These are phyloP conservation scores for Drosophila cardini DNA, from an alignment of 1,140 invertebrate genomes.

Conservation along the genomic window DNA sequence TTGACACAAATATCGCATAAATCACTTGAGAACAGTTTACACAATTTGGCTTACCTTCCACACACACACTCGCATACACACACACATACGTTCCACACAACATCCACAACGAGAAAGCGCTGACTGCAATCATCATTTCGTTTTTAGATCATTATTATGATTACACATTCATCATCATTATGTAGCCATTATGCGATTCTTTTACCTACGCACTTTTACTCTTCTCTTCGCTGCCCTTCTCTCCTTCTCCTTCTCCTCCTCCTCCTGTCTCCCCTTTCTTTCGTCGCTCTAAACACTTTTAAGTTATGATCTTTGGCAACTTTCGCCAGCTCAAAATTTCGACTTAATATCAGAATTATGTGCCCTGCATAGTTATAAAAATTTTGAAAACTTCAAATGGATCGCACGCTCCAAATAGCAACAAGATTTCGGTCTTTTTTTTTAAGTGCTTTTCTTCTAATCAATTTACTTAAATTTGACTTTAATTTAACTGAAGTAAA, in stretches of 20 bases:
- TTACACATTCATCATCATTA: slow-evolving; percentile 80
- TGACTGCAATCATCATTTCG: slow-evolving; percentile 44
- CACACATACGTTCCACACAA: not conserved
- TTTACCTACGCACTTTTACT: slow-evolving; percentile 81
- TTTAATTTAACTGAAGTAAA: too few species aligned
- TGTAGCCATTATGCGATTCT: slow-evolving; percentile 43
- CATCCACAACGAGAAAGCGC: slow-evolving; percentile 54
- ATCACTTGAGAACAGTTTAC: slow-evolving; percentile 53
- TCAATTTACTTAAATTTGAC: too few species aligned
- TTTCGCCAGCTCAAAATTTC: slow-evolving; percentile 55
- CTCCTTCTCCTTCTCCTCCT: slow-evolving; percentile 3
- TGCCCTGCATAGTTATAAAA: not conserved
- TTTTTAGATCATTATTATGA: slow-evolving; percentile 56
- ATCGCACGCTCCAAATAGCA: slow-evolving; percentile 76
- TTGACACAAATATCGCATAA: slow-evolving; percentile 70
- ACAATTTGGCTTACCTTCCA: slow-evolving; percentile 11
- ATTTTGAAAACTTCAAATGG: slow-evolving; percentile 10
- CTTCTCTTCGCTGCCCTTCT: not conserved
- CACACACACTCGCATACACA: not conserved
- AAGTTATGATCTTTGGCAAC: slow-evolving; percentile 41
- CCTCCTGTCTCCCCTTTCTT: not conserved
- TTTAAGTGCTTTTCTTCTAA: not conserved
- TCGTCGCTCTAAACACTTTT: not conserved
- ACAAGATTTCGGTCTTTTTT: slow-evolving; percentile 10
- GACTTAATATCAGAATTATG: slow-evolving; percentile 37